phyloP scores from a whole-genome alignment of 1,140 invertebrate genomes.

The Drosophila nannoptera region DNA sequence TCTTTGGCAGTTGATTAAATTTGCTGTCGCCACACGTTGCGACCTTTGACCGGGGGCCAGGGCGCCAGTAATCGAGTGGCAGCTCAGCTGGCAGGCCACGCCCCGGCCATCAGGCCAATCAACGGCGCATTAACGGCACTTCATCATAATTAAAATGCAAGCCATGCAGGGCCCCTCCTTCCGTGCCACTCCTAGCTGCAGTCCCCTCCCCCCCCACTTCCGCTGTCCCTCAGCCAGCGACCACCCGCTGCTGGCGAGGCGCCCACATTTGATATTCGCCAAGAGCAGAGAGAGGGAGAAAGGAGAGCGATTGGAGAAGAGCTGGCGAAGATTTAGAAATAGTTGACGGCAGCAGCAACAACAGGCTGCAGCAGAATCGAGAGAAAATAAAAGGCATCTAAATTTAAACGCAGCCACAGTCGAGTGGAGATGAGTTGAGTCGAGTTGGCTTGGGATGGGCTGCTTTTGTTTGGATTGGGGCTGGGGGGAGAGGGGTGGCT shows the following conservation, averaged over 20 bases:
- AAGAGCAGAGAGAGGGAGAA: neutral
- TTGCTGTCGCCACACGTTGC: neutral
- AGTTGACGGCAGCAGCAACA: constrained; percentile 16
- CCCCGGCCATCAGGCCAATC: constrained; percentile 20
- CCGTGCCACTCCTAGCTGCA: too few species aligned
- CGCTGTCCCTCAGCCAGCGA: neutral
- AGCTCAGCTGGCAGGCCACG: constrained; percentile 4
- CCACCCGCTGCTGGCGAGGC: constrained; percentile 7
- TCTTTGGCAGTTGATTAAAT: too few species aligned
- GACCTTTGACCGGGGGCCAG: constrained; percentile 8
- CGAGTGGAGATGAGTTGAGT: constrained; percentile 18
- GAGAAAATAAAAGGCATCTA: constrained; percentile 53
- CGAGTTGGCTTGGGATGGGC: constrained; percentile 6
- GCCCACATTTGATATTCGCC: constrained; percentile 30
- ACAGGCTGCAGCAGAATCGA: constrained; percentile 13
- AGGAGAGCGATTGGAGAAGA: constrained; percentile 4
- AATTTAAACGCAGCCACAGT: constrained; percentile 44
- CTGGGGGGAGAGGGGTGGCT: too few species aligned
- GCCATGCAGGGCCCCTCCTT: neutral
- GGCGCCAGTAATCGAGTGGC: constrained; percentile 9
- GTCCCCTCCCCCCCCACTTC: neutral
- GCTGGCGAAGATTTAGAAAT: constrained; percentile 26
- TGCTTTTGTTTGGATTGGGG: neutral
- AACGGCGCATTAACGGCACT: constrained; percentile 38
- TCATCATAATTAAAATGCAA: constrained; percentile 45